Conservation (phyloP, 2,113 vertebrate species). For the Planiliza haematocheilus region DNA sequence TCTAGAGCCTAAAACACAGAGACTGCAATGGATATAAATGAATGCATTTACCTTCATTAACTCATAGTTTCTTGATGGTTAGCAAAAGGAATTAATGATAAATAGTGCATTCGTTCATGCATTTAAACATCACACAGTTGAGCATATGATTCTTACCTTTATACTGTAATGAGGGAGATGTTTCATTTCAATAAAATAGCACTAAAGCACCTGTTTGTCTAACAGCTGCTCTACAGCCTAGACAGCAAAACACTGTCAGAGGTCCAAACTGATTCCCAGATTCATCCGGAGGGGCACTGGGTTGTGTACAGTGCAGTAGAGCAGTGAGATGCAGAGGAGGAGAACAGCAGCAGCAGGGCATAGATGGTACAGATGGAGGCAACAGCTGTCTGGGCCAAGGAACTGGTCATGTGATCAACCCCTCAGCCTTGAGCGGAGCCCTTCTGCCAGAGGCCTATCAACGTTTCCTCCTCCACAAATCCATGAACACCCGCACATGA, state of each 20-base stretch:
- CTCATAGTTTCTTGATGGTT: no score
- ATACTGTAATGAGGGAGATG: no score
- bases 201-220: background rate
- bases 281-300: background rate
- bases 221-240: background rate
- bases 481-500: slow-evolving; percentile 24
- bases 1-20: slow-evolving; percentile 8
- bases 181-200: background rate
- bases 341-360: slow-evolving; percentile 40
- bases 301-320: slow-evolving; percentile 7
- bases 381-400: slow-evolving; percentile 63
- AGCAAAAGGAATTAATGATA: no score
- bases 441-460: slow-evolving; percentile 49
- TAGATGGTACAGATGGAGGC: slow-evolving; percentile 54
- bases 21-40: background rate
- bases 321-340: background rate
- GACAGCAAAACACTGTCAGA: background rate
- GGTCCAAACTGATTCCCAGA: background rate
- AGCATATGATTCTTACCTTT: no score
- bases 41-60: no score
- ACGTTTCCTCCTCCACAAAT: slow-evolving; percentile 53
- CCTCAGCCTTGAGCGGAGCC: slow-evolving; percentile 20
- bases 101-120: no score
- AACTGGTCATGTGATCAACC: slow-evolving; percentile 50
- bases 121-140: no score